Evolutionary conservation across 2,113 vertebrate genomes (phyloP).

Genomic region (Sapayoa aenigma): DNA sequence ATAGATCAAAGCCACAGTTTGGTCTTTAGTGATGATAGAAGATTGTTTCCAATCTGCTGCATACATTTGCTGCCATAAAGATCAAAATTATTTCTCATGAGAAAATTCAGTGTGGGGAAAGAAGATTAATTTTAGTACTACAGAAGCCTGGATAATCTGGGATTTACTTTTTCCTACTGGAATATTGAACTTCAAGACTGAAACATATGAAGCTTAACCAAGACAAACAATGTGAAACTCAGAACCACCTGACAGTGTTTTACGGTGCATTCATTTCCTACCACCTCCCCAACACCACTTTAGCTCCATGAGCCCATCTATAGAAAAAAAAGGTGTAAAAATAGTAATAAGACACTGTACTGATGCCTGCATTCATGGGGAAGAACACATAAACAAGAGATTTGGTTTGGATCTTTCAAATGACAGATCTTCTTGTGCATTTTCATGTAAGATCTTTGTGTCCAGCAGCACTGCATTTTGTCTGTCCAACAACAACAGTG

Average conservation of each 20-base stretch:
- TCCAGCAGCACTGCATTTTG: not conserved
- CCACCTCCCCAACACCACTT: not conserved
- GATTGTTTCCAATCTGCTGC: not conserved
- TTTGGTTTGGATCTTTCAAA: not conserved
- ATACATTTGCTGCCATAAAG: not conserved
- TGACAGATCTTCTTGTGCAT: not conserved
- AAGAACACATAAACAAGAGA: not conserved
- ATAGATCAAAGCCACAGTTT: not conserved
- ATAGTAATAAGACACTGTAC: not conserved
- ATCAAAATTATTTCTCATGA: not conserved
- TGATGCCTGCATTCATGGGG: not conserved
- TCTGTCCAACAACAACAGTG: not conserved
- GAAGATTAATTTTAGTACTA: not conserved
- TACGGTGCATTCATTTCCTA: not conserved
- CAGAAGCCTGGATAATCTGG: not conserved
- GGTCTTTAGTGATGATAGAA: not conserved
- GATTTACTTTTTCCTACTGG: conserved; percentile 15
- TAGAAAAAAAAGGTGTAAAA: not conserved
- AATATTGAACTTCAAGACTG: not conserved
- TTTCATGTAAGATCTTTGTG: not conserved
- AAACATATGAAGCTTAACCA: not conserved
- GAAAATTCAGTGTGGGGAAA: not conserved
- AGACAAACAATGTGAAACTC: conserved; percentile 6
- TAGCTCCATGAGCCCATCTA: not conserved
- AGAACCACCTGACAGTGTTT: not conserved